Evolutionary conservation across 2,113 vertebrate genomes (phyloP).

Genomic region (Lontra canadensis): DNA sequence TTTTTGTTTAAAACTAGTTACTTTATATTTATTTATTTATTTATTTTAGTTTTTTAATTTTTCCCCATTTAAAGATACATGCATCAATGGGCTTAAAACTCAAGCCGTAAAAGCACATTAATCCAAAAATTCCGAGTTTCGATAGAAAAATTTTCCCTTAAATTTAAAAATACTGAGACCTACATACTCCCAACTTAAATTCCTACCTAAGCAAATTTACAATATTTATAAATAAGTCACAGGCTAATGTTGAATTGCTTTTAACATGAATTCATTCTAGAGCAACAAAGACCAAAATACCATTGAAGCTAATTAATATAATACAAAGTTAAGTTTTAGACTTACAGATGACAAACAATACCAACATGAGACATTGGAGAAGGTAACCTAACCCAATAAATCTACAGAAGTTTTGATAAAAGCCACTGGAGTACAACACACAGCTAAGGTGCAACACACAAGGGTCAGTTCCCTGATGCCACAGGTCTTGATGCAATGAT

Average conservation of each 20-base stretch:
- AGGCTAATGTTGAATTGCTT: slow-evolving; percentile 21
- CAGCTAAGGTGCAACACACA: too few species aligned
- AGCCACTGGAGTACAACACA: not conserved
- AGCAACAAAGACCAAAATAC: not conserved
- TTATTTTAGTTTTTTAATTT: not conserved
- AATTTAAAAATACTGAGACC: slow-evolving; percentile 9
- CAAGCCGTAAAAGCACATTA: slow-evolving; percentile 32
- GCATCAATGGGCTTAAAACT: not conserved
- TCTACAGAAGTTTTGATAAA: not conserved
- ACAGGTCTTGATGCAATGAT: not conserved
- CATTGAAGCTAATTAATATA: not conserved
- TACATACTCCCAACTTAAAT: not conserved
- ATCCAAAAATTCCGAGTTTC: slow-evolving; percentile 17
- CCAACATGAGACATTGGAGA: not conserved
- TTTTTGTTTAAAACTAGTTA: not conserved
- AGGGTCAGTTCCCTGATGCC: not conserved
- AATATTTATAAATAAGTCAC: slow-evolving; percentile 66
- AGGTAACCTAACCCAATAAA: not conserved
- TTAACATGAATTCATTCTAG: not conserved
- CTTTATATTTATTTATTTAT: not conserved
- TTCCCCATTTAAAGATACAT: slow-evolving; percentile 36
- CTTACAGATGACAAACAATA: not conserved
- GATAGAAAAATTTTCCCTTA: slow-evolving; percentile 47
- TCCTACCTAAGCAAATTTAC: slow-evolving; percentile 56
- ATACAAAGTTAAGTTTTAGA: not conserved